Conservation (phyloP, 2,888 invertebrate species). For the Liodrosophila aerea region DNA sequence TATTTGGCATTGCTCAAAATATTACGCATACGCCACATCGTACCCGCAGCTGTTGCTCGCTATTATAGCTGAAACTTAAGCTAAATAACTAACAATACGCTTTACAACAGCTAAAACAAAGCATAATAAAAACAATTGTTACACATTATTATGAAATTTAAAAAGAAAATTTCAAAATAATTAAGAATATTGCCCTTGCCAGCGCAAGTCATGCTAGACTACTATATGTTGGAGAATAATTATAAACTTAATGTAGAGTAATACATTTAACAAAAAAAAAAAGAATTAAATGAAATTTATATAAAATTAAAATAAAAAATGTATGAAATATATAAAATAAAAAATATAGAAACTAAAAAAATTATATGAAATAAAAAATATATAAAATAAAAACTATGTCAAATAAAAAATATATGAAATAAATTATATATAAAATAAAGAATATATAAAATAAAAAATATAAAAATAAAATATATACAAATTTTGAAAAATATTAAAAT, state of each 20-base stretch:
- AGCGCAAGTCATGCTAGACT: too few species aligned
- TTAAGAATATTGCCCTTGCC: too few species aligned
- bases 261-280: too few species aligned
- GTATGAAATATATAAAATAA: not conserved
- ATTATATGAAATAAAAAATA: too few species aligned
- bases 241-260: too few species aligned
- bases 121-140: not conserved
- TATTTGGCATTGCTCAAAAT: constrained; percentile 9
- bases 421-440: not conserved
- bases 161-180: constrained; percentile 2
- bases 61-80: constrained; percentile 4
- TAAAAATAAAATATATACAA: not conserved
- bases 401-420: not conserved
- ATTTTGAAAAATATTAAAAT: too few species aligned
- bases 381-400: not conserved
- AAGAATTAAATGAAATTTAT: too few species aligned
- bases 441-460: not conserved
- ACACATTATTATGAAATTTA: constrained; percentile 1
- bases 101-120: not conserved
- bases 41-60: constrained; percentile 7
- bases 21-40: constrained; percentile 53
- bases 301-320: too few species aligned
- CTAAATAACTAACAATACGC: constrained; percentile 6
- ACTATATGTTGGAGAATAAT: too few species aligned
- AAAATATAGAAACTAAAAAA: not conserved